Base-by-base conservation (phyloP, 2,888 invertebrate species). In the Apodemia zela region DNA sequence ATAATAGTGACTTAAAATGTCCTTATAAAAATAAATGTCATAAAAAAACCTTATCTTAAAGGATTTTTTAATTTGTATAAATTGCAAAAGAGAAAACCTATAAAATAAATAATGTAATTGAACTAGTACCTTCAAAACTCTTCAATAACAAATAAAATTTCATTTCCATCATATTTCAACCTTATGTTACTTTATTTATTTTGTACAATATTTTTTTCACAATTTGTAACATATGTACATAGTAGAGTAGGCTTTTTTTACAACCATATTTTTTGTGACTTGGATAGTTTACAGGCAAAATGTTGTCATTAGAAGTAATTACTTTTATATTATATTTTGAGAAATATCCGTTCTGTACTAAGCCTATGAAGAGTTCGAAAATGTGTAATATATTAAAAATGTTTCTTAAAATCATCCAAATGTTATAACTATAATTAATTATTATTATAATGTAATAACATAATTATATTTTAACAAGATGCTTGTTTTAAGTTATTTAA, bases 221-320 rank as follows among this genome's bases (percentile, higher is more conserved):
- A 65, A 73, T 77, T 71, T 87, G 87, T 87, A 87, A 81, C 76
- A 88, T 88, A 88, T 87, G 87, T 90, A 89, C 71, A 89, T 85
- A 87, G 72, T 82, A 84, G 79, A 71, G 67, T 85, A 85, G 78
- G 74, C 80, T 83, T 83, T 85, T 86, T 85, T 85, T 84, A 78
- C 78, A 79, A 72, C 77, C 72, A 80, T 62, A 80, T 85, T 81
- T 71, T 59, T 59, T 45, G 25, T 18, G 45, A 18, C 35, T n/a
- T 18, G 13, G 38, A 38, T 38, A 38, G 2, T 11, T 13, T 38
- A 38, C 38, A 21, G 8, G 63, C 71, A 67, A 66, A 18, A 10
- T 51, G 6, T 8, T 17, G 13, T 51, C 4, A 51, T 18, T 51
- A 21, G 18, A 11, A 51, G 5, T 51, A 21, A 21, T 21, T 51